Base-by-base conservation (phyloP, 2,113 vertebrate genomes). In the Boleophthalmus pectinirostris region DNA sequence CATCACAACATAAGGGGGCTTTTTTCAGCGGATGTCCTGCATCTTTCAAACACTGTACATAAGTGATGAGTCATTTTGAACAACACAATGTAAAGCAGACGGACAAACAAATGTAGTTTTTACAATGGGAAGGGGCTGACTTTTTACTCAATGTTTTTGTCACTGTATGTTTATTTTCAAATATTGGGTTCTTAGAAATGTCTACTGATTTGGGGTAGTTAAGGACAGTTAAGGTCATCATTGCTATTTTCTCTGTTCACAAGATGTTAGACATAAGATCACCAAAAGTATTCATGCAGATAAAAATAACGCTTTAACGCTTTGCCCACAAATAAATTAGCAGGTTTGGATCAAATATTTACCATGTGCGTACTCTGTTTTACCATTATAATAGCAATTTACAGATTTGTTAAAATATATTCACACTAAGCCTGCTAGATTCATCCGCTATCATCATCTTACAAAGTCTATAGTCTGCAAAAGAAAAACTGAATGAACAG, bases 1-100 rank as follows among this genome's bases (percentile, higher is more conserved):
- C 69, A 67, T 61, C 75, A 20, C 71, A 72, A 68, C 63, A 15
- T 64, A 70, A 3, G 2, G 46, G 63, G 64, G 69, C 60, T 65
- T 76, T 56, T 63, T 66, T 81, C 68, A 51, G 43, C 33, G 79
- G 66, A 80, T 68, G 70, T 84, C 85, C 84, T 78, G n/a, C 25
- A 70, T 72, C 70, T 58, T 82, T 74, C 60, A 20, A 29, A 33
- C 11, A 16, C 29, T 35, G 16, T 35, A 63, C 29, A n/a, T 29
- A 63, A 33, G 29, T 20, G 29, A 63, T 63, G 25, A 35, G 25
- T 63, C 29, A 33, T 11, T 33, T 35, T 35, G 14, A 35, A 35
- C 29, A 18, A 12, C 16, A 60, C 57, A 60, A 60, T 25, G 23
- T 25, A 15, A 60, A 5, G 2, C 60, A 63, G 58, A 61, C 15